Conservation (phyloP, 2,888 invertebrate genomes). For the Caenorhabditis japonica region DNA sequence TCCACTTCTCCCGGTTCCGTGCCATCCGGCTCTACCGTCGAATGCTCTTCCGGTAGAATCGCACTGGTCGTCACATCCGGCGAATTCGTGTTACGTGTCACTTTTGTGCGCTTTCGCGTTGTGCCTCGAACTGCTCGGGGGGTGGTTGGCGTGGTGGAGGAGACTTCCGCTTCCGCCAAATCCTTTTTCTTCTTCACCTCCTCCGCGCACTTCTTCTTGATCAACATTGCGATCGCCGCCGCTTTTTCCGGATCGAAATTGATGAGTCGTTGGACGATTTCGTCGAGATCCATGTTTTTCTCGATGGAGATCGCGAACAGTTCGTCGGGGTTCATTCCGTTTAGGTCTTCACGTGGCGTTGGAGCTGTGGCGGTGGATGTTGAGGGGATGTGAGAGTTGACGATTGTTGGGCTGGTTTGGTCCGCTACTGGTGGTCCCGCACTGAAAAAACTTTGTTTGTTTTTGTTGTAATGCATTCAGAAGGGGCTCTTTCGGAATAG, state of each 20-base stretch:
- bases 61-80: conserved; percentile 41
- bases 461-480: too few species aligned
- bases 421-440: background rate
- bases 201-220: conserved; percentile 28
- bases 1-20: background rate
- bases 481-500: too few species aligned
- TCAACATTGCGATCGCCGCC: conserved; percentile 33
- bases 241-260: conserved; percentile 50
- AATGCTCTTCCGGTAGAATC: conserved; percentile 23
- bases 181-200: conserved; percentile 25
- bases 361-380: conserved; percentile 12
- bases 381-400: background rate
- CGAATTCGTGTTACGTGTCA: conserved; percentile 20
- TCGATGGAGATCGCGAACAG: conserved; percentile 30
- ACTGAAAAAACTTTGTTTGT: background rate
- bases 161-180: conserved; percentile 26
- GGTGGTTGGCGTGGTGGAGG: conserved; percentile 35
- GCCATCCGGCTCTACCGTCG: conserved; percentile 8
- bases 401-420: background rate
- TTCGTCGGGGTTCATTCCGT: conserved; percentile 11
- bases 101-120: conserved; percentile 23
- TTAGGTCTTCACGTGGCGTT: conserved; percentile 5
- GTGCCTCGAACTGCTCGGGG: conserved; percentile 16
- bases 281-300: conserved; percentile 49
- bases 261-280: conserved; percentile 46